phyloP scores from a whole-genome alignment of 2,113 vertebrate genomes.

The Oncorhynchus tshawytscha region DNA sequence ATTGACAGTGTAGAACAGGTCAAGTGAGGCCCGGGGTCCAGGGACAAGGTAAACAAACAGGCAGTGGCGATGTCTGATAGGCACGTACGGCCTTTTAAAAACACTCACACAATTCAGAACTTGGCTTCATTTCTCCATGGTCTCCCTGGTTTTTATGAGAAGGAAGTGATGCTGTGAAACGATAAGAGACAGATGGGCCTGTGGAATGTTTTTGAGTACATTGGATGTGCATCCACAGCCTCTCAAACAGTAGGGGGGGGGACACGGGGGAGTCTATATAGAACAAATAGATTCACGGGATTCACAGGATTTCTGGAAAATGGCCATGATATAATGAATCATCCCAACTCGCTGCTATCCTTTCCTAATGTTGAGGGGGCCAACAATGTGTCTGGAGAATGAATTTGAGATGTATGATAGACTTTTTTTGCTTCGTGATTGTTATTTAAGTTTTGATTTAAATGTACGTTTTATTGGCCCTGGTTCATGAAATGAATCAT shows the following conservation, averaged over 20 bases:
- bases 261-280: not conserved
- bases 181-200: constrained; percentile 58
- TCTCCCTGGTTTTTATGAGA: constrained; percentile 16
- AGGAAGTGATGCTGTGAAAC: constrained; percentile 54
- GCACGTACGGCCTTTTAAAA: constrained; percentile 48
- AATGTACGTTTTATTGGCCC: not conserved
- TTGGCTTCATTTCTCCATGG: constrained; percentile 18
- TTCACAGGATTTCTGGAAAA: constrained; percentile 7
- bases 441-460: not conserved
- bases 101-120: constrained; percentile 31
- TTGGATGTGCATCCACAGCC: constrained; percentile 21
- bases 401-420: not conserved
- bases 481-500: not conserved
- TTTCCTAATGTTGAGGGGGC: not conserved
- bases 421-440: not conserved
- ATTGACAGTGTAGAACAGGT: too few relatives aligned
- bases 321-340: not conserved
- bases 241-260: not conserved
- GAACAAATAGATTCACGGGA: constrained; percentile 36
- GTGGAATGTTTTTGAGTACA: constrained; percentile 39
- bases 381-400: not conserved
- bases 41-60: not conserved
- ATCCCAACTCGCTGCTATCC: not conserved
- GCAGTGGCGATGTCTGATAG: constrained; percentile 35
- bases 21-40: not conserved